Evolutionary conservation across 2,888 invertebrate species (phyloP).

Genomic region (Muschampia plurimacula): DNA sequence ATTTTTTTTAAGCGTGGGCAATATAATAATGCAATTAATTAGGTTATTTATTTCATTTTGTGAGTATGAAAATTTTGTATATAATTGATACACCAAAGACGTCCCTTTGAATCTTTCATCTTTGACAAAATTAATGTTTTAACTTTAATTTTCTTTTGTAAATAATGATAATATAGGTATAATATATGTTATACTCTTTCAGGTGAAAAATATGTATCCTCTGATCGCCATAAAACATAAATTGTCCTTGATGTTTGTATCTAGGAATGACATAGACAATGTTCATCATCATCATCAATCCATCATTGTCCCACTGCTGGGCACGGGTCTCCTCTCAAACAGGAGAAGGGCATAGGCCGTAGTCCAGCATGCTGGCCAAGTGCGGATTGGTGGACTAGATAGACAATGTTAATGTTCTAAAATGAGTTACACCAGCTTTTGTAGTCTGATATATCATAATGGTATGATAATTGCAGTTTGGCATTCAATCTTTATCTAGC

Average conservation of each 20-base stretch:
- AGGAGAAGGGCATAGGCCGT: too few relatives aligned
- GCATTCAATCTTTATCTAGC: constrained; percentile 56
- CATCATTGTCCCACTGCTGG: too few relatives aligned
- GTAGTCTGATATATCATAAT: constrained; percentile 48
- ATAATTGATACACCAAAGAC: constrained; percentile 80
- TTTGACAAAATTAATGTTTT: constrained; percentile 53
- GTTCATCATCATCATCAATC: too few relatives aligned
- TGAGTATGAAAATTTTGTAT: constrained; percentile 68
- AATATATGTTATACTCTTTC: constrained; percentile 62
- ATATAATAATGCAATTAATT: constrained; percentile 57
- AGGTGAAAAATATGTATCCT: constrained; percentile 60
- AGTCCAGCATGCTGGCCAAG: too few relatives aligned
- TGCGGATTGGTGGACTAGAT: too few relatives aligned
- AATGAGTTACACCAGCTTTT: constrained; percentile 34
- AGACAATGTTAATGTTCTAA: neutral
- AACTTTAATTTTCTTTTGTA: constrained; percentile 57
- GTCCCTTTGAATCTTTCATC: constrained; percentile 69
- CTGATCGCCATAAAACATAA: too few relatives aligned
- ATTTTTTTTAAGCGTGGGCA: constrained; percentile 72
- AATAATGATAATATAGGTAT: constrained; percentile 50
- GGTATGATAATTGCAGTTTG: constrained; percentile 52
- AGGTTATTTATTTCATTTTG: constrained; percentile 67
- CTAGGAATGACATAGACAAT: too few relatives aligned
- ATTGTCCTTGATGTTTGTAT: too few relatives aligned
- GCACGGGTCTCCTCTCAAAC: too few relatives aligned